phyloP scores from a whole-genome alignment of 1,140 invertebrate genomes.

The Drosophila seguyi region DNA sequence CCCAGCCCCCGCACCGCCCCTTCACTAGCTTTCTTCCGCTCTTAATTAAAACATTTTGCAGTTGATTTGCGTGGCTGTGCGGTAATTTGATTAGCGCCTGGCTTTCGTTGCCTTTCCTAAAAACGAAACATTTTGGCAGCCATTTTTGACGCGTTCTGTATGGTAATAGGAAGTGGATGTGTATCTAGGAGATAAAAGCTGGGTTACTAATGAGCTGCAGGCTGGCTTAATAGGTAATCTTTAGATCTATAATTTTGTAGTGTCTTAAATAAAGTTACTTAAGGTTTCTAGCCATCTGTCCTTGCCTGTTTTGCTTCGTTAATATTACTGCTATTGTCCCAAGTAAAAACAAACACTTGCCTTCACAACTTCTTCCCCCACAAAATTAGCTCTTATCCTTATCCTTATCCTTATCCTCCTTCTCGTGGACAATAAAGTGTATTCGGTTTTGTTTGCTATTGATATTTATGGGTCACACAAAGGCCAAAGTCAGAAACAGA shows the following conservation, averaged over 20 bases:
- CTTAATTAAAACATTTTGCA: slow-evolving; percentile 61
- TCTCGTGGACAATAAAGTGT: background rate
- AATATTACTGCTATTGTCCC: background rate
- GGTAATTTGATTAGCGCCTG: slow-evolving; percentile 64
- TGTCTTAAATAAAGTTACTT: no score
- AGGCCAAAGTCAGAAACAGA: background rate
- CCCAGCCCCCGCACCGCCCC: no score
- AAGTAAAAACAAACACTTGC: background rate
- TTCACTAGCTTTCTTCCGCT: slow-evolving; percentile 25
- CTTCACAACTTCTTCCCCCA: background rate
- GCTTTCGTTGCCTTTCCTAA: background rate
- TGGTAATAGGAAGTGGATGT: background rate
- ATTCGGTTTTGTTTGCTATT: slow-evolving; percentile 21
- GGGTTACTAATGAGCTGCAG: no score
- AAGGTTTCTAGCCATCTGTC: no score
- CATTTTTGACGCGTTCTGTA: slow-evolving; percentile 1
- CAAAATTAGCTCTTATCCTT: background rate
- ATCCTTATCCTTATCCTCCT: no score
- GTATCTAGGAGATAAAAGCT: no score
- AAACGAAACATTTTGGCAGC: background rate
- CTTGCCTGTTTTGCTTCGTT: background rate
- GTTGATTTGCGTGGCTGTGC: slow-evolving; percentile 36
- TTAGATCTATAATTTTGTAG: no score
- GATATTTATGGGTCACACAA: slow-evolving; percentile 34
- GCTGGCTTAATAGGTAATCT: background rate